Base-by-base conservation (phyloP, 2,113 vertebrate genomes). In the Gallinago jamesoni region DNA sequence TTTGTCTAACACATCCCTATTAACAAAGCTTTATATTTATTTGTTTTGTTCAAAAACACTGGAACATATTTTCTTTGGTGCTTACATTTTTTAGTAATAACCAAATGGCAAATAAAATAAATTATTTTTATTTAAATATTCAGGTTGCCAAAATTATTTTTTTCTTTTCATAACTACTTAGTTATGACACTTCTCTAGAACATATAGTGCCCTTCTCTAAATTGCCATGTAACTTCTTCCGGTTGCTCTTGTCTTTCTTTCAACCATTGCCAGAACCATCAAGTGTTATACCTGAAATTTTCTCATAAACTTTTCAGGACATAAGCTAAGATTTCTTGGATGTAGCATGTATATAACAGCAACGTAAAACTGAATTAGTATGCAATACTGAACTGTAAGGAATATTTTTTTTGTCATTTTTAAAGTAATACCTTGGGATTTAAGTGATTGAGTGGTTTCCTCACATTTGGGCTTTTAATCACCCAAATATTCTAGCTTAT, bases 211-310 rank as follows among this genome's bases (percentile, higher is more conserved):
- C 11, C 6, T 21, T 72, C 78, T 73, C 16, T 85, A 39, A 82
- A 72, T 33, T 56, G 20, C 24, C 21, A 18, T 31, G 18, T 20
- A 78, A 52, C 12, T 73, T 12, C 9, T 81, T 83, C 22, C 19
- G 73, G 24, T 91, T 89, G 21, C 4, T 19, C 35, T 22, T 22
- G 4, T 30, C 10, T 50, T 31, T 76, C 57, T 66, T 77, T 57
- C n/a, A 94, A 8, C 10, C 3, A 3, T 2, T 27, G 6, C 8
- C 50, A 77, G n/a, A 10, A 45, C 11, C 0, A 3, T 31, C 39
- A 24, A 3, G 12, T 64, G 6, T 37, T 53, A 63, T 3, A 43
- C 8, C 35, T 41, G 22, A 83, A 95, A 93, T 70, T 53, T 90
- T n/a, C 14, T 72, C 53, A 52, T 35, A 73, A 82, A 56, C 7